Conservation (phyloP, 1,140 invertebrate genomes). For the Tetraneura akinire region DNA sequence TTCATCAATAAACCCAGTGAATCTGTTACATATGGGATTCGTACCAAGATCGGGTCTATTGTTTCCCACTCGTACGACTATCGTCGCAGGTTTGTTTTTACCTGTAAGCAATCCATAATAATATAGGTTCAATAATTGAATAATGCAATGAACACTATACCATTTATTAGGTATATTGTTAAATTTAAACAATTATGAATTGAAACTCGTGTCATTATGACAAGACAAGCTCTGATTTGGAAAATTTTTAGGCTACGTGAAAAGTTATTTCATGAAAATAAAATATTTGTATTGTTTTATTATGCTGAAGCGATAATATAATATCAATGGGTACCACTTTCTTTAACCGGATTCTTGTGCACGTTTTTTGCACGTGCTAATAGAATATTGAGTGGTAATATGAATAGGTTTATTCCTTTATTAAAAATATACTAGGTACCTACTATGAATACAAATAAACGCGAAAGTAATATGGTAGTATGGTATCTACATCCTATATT, state of each 20-base stretch:
- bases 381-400: constrained; percentile 41
- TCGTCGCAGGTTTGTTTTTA: constrained; percentile 75
- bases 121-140: too few species aligned
- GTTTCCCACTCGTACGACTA: constrained; percentile 89
- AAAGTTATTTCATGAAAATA: constrained; percentile 24
- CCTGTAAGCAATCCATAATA: constrained; percentile 58
- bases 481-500: too few species aligned
- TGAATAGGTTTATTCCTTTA: constrained; percentile 35
- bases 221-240: constrained; percentile 14
- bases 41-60: constrained; percentile 90
- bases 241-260: constrained; percentile 38
- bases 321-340: constrained; percentile 24
- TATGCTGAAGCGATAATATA: constrained; percentile 12
- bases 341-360: constrained; percentile 40
- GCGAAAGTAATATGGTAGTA: constrained; percentile 5
- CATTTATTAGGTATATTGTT: constrained; percentile 33
- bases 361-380: constrained; percentile 47
- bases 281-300: constrained; percentile 45
- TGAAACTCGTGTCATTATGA: constrained; percentile 20
- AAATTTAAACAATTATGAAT: background rate
- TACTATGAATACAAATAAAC: constrained; percentile 33
- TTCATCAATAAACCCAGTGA: constrained; percentile 82
- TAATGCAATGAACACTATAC: background rate
- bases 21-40: constrained; percentile 90
- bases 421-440: background rate